A percentile compares a stretch with the other conserved stretches of the same genome.
Evolutionary conservation across 2,888 invertebrate species (phyloP).

Genomic region (Muschampia plurimacula): DNA sequence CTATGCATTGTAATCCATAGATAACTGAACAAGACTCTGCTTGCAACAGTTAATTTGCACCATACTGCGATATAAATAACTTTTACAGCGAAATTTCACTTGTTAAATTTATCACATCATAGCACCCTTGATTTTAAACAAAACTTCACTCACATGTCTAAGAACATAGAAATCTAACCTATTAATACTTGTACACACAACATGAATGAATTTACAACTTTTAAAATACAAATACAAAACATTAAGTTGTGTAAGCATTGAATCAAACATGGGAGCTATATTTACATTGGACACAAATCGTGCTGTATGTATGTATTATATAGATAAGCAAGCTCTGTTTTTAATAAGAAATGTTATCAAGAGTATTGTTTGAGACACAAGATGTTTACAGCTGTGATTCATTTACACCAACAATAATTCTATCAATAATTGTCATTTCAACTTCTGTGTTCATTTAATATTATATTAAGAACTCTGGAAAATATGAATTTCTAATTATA

Average conservation of each 20-base stretch:
- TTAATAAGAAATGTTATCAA: slow-evolving; percentile 68
- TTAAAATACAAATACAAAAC: slow-evolving; percentile 33
- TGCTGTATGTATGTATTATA: slow-evolving; percentile 37
- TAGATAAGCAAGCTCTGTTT: slow-evolving; percentile 59
- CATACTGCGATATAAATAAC: slow-evolving; percentile 50
- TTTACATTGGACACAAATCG: slow-evolving; percentile 50
- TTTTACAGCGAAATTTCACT: slow-evolving; percentile 57
- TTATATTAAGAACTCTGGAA: neutral
- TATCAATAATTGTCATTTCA: slow-evolving; percentile 8
- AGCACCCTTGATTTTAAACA: slow-evolving; percentile 65
- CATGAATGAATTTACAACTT: slow-evolving; percentile 29
- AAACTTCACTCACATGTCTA: slow-evolving; percentile 27
- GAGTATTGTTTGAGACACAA: slow-evolving; percentile 59
- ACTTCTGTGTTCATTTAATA: neutral
- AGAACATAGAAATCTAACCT: slow-evolving; percentile 14
- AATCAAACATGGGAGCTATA: slow-evolving; percentile 52
- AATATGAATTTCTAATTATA: neutral
- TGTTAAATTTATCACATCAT: slow-evolving; percentile 68
- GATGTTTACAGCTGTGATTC: slow-evolving; percentile 65
- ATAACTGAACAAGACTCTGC: slow-evolving; percentile 21
- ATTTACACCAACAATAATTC: slow-evolving; percentile 51
- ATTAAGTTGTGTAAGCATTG: slow-evolving; percentile 39
- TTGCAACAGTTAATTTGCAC: slow-evolving; percentile 2
- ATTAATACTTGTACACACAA: slow-evolving; percentile 1
- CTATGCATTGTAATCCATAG: slow-evolving; percentile 65